These are phyloP conservation scores for Lipotes vexillifer DNA, from an alignment of 2,113 vertebrate species.

Conservation along the genomic window DNA sequence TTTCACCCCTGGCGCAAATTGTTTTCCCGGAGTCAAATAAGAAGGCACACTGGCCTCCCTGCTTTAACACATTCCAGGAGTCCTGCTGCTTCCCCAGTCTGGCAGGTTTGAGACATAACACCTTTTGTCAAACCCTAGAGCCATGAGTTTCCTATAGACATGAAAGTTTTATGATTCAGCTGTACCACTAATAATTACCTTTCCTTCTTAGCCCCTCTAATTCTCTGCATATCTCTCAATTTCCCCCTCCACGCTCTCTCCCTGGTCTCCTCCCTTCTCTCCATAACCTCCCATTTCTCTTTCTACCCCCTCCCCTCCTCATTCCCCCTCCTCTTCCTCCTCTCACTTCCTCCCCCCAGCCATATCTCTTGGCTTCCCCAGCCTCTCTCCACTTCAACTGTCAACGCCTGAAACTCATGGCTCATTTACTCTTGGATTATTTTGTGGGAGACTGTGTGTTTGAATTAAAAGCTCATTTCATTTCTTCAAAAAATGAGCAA, in stretches of 20 bases:
- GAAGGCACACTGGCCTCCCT: not conserved
- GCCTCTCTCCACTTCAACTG: not conserved
- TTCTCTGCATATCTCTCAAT: not conserved
- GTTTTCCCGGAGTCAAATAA: not conserved
- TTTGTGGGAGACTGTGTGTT: not conserved
- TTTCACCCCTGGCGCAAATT: not conserved
- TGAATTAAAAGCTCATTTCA: constrained; percentile 36
- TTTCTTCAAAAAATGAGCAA: not conserved
- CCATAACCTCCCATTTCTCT: not conserved
- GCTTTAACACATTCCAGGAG: not conserved
- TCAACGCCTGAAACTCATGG: not conserved
- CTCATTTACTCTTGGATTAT: not conserved
- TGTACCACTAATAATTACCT: not conserved
- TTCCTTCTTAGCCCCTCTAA: too few relatives aligned
- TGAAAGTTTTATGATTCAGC: not conserved
- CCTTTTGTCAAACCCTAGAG: not conserved
- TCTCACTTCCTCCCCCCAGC: not conserved
- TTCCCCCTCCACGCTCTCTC: not conserved
- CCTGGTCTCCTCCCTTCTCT: too few relatives aligned
- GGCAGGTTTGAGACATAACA: not conserved
- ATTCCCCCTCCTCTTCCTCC: not conserved
- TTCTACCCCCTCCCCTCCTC: too few relatives aligned
- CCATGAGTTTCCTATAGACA: not conserved
- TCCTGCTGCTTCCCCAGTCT: not conserved
- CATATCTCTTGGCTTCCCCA: not conserved